These are phyloP conservation scores for Drosophila flavopinicola DNA, from an alignment of 2,888 invertebrate species.

Conservation along the genomic window DNA sequence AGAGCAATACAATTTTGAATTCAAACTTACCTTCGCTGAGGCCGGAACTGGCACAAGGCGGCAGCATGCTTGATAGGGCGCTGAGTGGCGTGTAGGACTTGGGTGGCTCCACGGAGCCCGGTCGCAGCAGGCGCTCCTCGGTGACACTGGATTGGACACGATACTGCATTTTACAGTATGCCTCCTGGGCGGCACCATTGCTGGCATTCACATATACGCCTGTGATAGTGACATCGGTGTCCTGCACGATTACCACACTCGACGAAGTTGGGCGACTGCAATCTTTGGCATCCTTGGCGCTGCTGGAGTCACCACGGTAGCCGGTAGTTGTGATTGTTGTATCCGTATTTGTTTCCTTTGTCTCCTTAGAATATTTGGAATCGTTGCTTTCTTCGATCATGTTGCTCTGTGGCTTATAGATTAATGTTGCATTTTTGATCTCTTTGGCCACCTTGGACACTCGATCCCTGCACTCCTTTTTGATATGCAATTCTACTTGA, in stretches of 20 bases:
- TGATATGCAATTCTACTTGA: conserved; percentile 30
- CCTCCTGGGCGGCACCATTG: conserved; percentile 90
- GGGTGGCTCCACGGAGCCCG: conserved; percentile 83
- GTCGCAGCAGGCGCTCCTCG: conserved; percentile 91
- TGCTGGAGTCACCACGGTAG: conserved; percentile 76
- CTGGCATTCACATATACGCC: conserved; percentile 92
- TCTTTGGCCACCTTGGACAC: conserved; percentile 30
- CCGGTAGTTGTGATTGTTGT: conserved; percentile 78
- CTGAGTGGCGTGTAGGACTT: conserved; percentile 93
- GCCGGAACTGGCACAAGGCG: conserved; percentile 87
- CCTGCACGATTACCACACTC: conserved; percentile 91
- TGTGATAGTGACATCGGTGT: conserved; percentile 94
- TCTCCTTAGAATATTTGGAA: conserved; percentile 81
- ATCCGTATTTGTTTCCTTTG: conserved; percentile 82
- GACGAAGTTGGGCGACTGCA: conserved; percentile 85
- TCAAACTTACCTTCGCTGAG: conserved; percentile 67
- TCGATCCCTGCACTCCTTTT: conserved; percentile 49
- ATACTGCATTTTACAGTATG: conserved; percentile 95
- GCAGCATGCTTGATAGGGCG: conserved; percentile 94
- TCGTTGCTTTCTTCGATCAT: conserved; percentile 82
- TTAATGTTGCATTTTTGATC: no score
- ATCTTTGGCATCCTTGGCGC: conserved; percentile 81
- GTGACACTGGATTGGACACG: conserved; percentile 94
- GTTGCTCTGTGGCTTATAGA: conserved; percentile 62
- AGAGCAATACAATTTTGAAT: not conserved